phyloP scores from a whole-genome alignment of 2,797 vertebrate species.

The Lutjanus argentimaculatus region DNA sequence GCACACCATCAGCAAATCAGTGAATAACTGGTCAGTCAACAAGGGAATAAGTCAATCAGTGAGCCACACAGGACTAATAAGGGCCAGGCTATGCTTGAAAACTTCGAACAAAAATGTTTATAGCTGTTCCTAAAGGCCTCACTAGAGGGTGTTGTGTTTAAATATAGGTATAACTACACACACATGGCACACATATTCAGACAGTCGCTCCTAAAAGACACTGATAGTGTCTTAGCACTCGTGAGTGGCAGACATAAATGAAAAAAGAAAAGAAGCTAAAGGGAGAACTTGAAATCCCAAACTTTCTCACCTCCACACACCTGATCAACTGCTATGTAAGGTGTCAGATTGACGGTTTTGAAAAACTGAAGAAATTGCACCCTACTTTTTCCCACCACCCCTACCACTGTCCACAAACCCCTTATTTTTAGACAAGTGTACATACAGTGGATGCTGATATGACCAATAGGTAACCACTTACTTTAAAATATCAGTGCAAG shows the following conservation, averaged over 20 bases:
- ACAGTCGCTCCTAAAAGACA: not conserved
- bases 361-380: not conserved
- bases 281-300: not conserved
- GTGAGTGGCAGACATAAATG: not conserved
- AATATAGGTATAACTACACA: not conserved
- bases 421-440: too few relatives aligned
- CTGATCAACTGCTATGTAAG: not conserved
- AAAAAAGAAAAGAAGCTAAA: not conserved
- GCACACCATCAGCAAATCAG: constrained; percentile 10
- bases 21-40: constrained; percentile 16
- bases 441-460: too few relatives aligned
- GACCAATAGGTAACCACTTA: too few relatives aligned
- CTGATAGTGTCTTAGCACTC: not conserved
- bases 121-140: not conserved
- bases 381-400: too few relatives aligned
- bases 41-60: constrained; percentile 9
- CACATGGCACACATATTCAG: not conserved
- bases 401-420: too few relatives aligned
- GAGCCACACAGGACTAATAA: not conserved
- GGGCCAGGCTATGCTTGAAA: not conserved
- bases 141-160: not conserved
- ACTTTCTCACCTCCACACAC: not conserved
- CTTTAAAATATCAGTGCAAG: too few relatives aligned
- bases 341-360: not conserved
- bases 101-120: not conserved